phyloP scores from a whole-genome alignment of 2,888 invertebrate species.

The Sericinus montela region DNA sequence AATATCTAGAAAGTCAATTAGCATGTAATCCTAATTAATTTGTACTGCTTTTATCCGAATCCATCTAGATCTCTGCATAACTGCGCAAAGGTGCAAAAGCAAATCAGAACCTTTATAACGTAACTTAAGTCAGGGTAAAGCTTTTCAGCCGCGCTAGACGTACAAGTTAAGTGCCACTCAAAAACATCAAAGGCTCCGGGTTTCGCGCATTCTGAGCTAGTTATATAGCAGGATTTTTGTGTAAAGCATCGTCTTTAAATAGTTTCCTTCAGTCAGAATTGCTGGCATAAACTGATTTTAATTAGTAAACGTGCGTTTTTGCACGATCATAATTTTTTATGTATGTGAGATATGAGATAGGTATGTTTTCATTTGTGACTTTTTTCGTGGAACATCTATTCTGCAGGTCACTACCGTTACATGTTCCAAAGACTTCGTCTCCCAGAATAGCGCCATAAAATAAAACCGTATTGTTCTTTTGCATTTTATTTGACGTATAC shows the following conservation, averaged over 20 bases:
- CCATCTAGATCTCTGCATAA: conserved; percentile 13
- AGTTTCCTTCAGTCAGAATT: conserved; percentile 16
- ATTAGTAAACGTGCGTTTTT: conserved; percentile 15
- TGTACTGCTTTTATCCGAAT: conserved; percentile 5
- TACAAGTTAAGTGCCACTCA: conserved; percentile 57
- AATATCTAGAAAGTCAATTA: conserved; percentile 8
- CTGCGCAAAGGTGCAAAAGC: conserved; percentile 55
- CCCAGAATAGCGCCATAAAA: too few relatives aligned
- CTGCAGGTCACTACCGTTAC: too few relatives aligned
- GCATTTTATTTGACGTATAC: too few relatives aligned
- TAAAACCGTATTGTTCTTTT: too few relatives aligned
- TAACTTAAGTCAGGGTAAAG: conserved; percentile 50
- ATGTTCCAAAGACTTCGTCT: too few relatives aligned
- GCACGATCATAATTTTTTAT: background rate
- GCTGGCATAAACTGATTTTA: conserved; percentile 10
- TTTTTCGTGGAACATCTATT: too few relatives aligned
- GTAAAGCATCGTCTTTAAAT: conserved; percentile 19
- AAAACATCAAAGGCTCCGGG: conserved; percentile 55
- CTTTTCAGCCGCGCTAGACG: conserved; percentile 55
- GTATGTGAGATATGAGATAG: too few relatives aligned
- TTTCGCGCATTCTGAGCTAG: conserved; percentile 22
- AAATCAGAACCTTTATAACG: conserved; percentile 66
- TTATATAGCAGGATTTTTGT: conserved; percentile 17
- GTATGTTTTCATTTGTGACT: too few relatives aligned
- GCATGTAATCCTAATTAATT: conserved; percentile 13